Evolutionary conservation across 1,140 invertebrate genomes (phyloP), one percentile per base, ranked within the genome.

Genomic region (Listronotus bonariensis): DNA sequence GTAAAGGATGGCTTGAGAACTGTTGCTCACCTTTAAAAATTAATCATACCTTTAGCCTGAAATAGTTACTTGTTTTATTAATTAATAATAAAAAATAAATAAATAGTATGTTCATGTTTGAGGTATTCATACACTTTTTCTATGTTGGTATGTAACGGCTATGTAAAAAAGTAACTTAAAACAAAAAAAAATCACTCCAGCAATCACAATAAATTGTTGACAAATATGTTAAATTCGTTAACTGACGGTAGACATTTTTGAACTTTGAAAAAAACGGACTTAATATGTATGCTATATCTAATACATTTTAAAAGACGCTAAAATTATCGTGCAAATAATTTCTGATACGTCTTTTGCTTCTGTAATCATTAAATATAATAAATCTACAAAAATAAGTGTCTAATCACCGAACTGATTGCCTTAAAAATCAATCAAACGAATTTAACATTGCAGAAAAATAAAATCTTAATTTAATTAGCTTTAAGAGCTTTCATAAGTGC

Each of bases 401-500:
- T 45, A 17, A 17, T 7, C 14, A n/a, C 17, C 14, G 17, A 7
- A 45, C 8, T n/a, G 17, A 18, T 45, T 45, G 12, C n/a, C 12
- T 17, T 26, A 18, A 45, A 45, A 45, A 8, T 17, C n/a, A 45
- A 45, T 7, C 5, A 45, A n/a, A 36, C 34, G 34, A 36, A 36
- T 36, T 36, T 36, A 36, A 36, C 20, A 12, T 36, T 36, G 8
- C 11, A 36, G 11, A 3, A 7, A 12, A 9, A 4, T 36, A 12
- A 4, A 36, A 7, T 10, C 8, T 36, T 5, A 36, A 36, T 36
- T 36, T 36, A 36, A 8, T 36, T 36, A 31, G 69, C 70, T 53
- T 74, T 74, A 11, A 72, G 49, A 14, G 68, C 53, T 71, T 90
- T 90, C 83, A 91, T 92, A 10, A 96, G 84, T 62, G 86, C 87